These are phyloP conservation scores for Chironomus riparius DNA, from an alignment of 2,888 invertebrate genomes.

Conservation along the genomic window DNA sequence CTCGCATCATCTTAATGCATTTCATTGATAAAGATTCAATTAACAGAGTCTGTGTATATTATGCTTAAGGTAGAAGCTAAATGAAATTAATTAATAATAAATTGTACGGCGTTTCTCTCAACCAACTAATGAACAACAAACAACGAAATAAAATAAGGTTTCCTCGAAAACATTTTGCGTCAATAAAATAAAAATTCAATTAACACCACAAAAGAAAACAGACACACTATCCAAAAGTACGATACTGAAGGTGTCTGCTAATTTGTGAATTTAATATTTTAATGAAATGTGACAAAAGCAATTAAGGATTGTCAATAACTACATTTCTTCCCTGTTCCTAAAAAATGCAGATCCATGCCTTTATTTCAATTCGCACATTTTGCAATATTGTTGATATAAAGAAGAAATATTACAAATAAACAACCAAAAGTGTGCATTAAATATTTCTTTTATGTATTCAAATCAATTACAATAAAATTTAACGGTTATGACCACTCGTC, in stretches of 20 bases:
- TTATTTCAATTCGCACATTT: background rate
- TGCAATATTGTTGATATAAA: background rate
- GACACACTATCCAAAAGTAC: background rate
- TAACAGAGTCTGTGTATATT: background rate
- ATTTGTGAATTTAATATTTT: conserved; percentile 5
- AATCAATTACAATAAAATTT: conserved; percentile 26
- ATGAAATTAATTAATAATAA: conserved; percentile 8
- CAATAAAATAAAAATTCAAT: background rate
- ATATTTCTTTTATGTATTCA: background rate
- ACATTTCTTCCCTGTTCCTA: background rate
- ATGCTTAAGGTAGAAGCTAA: background rate
- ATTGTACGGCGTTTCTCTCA: conserved; percentile 15
- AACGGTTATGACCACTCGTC: conserved; percentile 7
- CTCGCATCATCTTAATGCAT: background rate
- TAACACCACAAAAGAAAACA: too few species aligned
- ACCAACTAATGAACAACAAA: background rate
- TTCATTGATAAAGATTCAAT: background rate
- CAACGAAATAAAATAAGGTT: background rate
- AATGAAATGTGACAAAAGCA: background rate
- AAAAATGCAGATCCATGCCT: conserved; percentile 4
- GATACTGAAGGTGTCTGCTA: background rate
- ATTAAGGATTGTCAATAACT: conserved; percentile 18
- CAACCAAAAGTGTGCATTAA: background rate
- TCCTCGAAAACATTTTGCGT: background rate
- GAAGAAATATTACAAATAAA: conserved; percentile 4